Percentiles rank a stretch among this genome's conserved stretches.
These are phyloP conservation scores for Oligia strigilis DNA, from an alignment of 2,888 invertebrate species.

Conservation along the genomic window DNA sequence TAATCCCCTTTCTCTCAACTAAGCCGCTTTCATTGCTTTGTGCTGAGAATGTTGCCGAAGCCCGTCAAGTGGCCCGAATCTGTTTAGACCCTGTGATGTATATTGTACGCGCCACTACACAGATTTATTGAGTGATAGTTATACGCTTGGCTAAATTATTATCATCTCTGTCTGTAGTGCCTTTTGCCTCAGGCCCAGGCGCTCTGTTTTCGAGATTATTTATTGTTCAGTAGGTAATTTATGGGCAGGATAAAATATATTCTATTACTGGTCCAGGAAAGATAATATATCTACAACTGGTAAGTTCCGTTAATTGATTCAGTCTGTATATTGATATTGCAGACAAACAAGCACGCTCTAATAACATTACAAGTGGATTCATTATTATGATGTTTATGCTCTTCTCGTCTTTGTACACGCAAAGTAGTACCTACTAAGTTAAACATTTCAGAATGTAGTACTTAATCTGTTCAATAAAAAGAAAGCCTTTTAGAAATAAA, in stretches of 20 bases:
- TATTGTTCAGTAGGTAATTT: constrained; percentile 61
- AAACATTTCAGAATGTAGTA: constrained; percentile 18
- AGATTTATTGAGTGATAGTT: constrained; percentile 61
- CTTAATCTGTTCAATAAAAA: constrained; percentile 18
- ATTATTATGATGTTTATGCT: constrained; percentile 30
- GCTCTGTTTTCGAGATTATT: constrained; percentile 53
- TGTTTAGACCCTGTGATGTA: constrained; percentile 74
- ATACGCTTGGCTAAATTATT: constrained; percentile 53
- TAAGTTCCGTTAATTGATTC: constrained; percentile 65
- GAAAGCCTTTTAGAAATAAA: constrained; percentile 5
- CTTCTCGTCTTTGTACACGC: constrained; percentile 15
- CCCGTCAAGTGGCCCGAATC: constrained; percentile 87
- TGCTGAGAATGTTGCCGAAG: constrained; percentile 84
- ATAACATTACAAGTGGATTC: constrained; percentile 53
- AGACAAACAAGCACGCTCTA: constrained; percentile 52
- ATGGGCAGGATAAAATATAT: constrained; percentile 62
- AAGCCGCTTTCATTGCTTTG: constrained; percentile 89
- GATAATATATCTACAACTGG: constrained; percentile 57
- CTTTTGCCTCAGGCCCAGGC: constrained; percentile 36
- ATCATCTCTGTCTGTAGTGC: constrained; percentile 40
- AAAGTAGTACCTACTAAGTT: constrained; percentile 23
- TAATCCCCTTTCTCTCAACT: constrained; percentile 87
- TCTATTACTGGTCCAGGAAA: constrained; percentile 53
- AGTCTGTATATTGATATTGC: constrained; percentile 43
- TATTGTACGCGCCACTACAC: constrained; percentile 61